A percentile compares a stretch with the other conserved stretches of the same genome.
These are phyloP conservation scores for Agriopis marginaria DNA, from an alignment of 2,888 invertebrate species.

Conservation along the genomic window DNA sequence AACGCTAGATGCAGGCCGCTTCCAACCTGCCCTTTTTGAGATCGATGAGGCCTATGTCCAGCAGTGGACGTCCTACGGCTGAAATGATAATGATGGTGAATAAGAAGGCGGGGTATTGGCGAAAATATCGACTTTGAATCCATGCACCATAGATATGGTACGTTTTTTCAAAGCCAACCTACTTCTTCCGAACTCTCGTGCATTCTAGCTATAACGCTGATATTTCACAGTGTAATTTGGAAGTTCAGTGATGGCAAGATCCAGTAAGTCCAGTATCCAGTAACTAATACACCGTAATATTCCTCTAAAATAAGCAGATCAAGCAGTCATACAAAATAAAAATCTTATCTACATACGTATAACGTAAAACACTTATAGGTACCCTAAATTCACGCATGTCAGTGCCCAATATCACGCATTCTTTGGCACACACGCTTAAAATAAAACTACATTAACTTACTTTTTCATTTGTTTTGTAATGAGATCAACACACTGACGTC, in stretches of 20 bases:
- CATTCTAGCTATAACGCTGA: too few relatives aligned
- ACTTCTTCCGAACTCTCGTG: too few relatives aligned
- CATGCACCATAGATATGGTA: too few relatives aligned
- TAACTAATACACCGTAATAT: not conserved
- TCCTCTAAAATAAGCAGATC: conserved; percentile 3
- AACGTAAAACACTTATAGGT: conserved; percentile 14
- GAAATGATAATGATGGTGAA: too few relatives aligned
- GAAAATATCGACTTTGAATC: too few relatives aligned
- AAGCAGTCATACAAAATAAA: conserved; percentile 8
- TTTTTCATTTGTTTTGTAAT: conserved; percentile 22
- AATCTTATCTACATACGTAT: conserved; percentile 6
- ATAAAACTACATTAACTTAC: conserved; percentile 19
- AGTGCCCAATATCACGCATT: conserved; percentile 29
- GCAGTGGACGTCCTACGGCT: too few relatives aligned
- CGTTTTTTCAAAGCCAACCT: too few relatives aligned
- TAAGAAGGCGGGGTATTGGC: too few relatives aligned
- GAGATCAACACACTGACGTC: conserved; percentile 26
- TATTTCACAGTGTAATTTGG: not conserved
- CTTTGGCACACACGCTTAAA: conserved; percentile 33
- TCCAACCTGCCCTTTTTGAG: too few relatives aligned
- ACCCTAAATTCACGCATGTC: conserved; percentile 10
- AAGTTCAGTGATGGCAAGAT: not conserved
- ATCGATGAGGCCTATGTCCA: too few relatives aligned
- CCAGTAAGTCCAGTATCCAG: too few relatives aligned
- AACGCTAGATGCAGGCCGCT: too few relatives aligned